These are phyloP conservation scores for Dendrocincla tyrannina DNA, from an alignment of 2,797 vertebrate species.

Conservation along the genomic window DNA sequence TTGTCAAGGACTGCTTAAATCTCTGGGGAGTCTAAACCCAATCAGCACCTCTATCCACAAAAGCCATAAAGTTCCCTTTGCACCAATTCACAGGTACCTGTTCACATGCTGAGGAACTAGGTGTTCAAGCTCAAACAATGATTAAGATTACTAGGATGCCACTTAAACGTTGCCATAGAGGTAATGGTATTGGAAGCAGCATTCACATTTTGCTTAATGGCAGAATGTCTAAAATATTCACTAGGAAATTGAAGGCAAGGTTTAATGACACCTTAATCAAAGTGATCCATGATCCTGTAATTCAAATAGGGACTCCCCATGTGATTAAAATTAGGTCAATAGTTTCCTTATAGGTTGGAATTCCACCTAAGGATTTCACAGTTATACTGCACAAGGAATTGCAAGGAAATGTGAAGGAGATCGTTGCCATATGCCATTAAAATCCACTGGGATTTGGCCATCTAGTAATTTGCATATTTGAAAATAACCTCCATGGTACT, in stretches of 20 bases:
- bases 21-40: not conserved
- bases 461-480: not conserved
- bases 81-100: not conserved
- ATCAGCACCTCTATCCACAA: not conserved
- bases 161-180: not conserved
- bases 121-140: not conserved
- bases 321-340: not conserved
- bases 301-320: not conserved
- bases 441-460: not conserved
- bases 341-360: not conserved
- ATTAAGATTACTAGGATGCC: not conserved
- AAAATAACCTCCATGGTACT: not conserved
- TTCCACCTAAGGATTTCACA: not conserved
- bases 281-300: not conserved
- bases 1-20: not conserved
- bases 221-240: not conserved
- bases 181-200: not conserved
- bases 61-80: not conserved
- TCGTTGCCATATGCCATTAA: not conserved
- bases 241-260: not conserved
- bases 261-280: not conserved
- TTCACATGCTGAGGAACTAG: not conserved
- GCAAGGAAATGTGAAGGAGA: not conserved
- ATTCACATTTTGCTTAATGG: not conserved
- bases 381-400: not conserved